A percentile compares a stretch with the other conserved stretches of the same genome.
Evolutionary conservation across 92 coral and sea anemone species (phyloP).

Genomic region (Palythoa heliodiscus): DNA sequence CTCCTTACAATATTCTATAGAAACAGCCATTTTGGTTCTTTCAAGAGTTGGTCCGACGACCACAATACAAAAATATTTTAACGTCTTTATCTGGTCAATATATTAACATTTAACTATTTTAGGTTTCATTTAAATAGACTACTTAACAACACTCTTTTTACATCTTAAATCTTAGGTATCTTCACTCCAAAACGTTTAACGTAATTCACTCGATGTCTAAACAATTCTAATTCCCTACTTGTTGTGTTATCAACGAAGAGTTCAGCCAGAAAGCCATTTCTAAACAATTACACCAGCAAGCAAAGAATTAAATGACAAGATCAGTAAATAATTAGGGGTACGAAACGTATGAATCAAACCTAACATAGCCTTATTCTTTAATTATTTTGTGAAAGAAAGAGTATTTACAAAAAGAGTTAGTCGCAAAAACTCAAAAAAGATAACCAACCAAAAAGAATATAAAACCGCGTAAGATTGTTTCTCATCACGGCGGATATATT

Average conservation of each 20-base stretch:
- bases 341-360: not conserved
- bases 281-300: not conserved
- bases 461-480: not conserved
- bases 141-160: constrained; percentile 27
- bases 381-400: not conserved
- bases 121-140: constrained; percentile 17
- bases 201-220: not conserved
- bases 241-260: not conserved
- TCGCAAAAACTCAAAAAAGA: not conserved
- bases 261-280: not conserved
- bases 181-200: not conserved
- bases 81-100: constrained; percentile 38
- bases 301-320: not conserved
- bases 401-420: not conserved
- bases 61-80: constrained; percentile 35
- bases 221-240: not conserved
- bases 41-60: not conserved
- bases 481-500: not conserved
- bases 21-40: too few relatives aligned
- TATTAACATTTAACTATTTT: constrained; percentile 42
- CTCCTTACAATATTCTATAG: too few relatives aligned
- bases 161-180: not conserved
- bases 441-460: not conserved
- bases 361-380: not conserved
- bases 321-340: not conserved